Evolutionary conservation across 2,113 vertebrate species (phyloP).

Genomic region (Ovis aries): DNA sequence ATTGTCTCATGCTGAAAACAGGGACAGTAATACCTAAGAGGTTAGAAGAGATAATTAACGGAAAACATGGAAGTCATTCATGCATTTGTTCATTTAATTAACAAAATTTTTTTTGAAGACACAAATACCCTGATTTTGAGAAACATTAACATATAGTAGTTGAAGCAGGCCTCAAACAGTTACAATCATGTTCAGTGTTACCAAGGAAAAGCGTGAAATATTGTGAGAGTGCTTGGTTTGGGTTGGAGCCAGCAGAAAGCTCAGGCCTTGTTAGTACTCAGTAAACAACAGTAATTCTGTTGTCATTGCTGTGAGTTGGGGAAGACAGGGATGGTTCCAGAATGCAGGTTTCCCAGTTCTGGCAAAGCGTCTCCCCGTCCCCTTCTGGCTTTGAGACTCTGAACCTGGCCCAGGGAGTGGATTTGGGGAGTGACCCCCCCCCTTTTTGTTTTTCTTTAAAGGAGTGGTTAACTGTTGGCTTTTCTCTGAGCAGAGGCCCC

Average conservation of each 20-base stretch:
- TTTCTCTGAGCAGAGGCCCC: conserved; percentile 79
- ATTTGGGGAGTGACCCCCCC: neutral
- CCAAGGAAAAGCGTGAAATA: neutral
- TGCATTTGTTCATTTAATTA: neutral
- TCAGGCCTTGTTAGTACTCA: rapidly evolving
- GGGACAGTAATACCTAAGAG: neutral
- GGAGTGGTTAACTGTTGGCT: neutral
- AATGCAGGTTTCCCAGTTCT: neutral
- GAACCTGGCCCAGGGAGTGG: neutral
- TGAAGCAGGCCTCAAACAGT: neutral
- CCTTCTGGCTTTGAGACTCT: neutral
- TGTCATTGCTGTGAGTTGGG: neutral
- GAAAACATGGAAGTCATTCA: neutral
- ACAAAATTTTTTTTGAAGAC: neutral
- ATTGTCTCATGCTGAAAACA: neutral
- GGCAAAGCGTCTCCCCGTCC: too few species aligned
- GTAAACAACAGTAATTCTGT: neutral
- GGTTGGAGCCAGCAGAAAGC: neutral
- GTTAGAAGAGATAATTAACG: neutral
- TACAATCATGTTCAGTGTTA: neutral
- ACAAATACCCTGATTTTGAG: neutral
- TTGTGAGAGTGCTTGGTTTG: neutral
- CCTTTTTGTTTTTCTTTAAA: neutral
- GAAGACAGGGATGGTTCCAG: neutral
- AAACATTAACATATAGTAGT: neutral